These are phyloP conservation scores for Artibeus lituratus DNA, from an alignment of 2,797 vertebrate genomes.

Conservation along the genomic window DNA sequence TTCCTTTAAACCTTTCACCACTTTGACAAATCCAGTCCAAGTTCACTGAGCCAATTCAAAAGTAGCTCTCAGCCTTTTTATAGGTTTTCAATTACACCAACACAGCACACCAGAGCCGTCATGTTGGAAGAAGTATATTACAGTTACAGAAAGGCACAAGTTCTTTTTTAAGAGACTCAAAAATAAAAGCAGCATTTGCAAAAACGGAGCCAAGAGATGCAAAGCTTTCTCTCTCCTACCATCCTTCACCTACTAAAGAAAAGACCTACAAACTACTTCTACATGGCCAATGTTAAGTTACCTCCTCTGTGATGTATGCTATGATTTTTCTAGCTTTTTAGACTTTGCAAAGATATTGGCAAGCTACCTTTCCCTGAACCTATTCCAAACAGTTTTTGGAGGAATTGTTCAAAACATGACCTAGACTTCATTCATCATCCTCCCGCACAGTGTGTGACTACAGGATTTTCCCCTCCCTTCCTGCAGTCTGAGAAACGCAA, in stretches of 20 bases:
- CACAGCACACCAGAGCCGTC: conserved; percentile 39
- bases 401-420: conserved; percentile 48
- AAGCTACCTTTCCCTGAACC: conserved; percentile 20
- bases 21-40: conserved; percentile 73
- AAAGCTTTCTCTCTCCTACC: conserved; percentile 27
- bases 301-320: background rate
- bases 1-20: conserved; percentile 73
- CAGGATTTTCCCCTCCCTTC: background rate
- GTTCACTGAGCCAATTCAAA: conserved; percentile 75
- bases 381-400: background rate
- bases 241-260: conserved; percentile 11
- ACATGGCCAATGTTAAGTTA: background rate
- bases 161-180: conserved; percentile 6
- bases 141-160: background rate
- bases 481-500: background rate
- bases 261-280: background rate
- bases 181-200: conserved; percentile 8
- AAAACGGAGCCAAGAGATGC: conserved; percentile 1
- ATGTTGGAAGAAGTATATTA: conserved; percentile 48
- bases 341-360: conserved; percentile 33
- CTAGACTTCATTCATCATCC: conserved; percentile 38
- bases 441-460: background rate
- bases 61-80: conserved; percentile 70
- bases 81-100: conserved; percentile 74
- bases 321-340: conserved; percentile 20